Conservation (phyloP, 2,797 vertebrate species). For the Myripristis jacobus region DNA sequence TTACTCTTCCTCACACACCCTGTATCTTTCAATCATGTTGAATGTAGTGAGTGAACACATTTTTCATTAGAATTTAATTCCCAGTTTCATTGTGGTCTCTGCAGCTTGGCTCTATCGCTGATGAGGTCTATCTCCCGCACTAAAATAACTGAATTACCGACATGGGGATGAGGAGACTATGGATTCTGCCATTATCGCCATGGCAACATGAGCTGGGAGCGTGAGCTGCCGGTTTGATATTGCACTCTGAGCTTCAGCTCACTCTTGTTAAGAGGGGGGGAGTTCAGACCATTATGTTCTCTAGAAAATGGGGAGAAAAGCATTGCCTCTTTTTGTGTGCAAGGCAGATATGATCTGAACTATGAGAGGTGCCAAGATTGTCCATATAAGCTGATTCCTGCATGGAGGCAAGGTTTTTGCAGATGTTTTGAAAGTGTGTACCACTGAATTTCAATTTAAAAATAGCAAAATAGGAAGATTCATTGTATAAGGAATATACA, state of each 20-base stretch:
- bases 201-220: constrained; percentile 75
- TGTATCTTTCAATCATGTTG: constrained; percentile 64
- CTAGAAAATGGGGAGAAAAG: constrained; percentile 47
- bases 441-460: background rate
- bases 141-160: constrained; percentile 74
- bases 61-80: constrained; percentile 67
- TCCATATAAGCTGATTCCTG: constrained; percentile 40
- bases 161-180: constrained; percentile 57
- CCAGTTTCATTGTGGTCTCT: constrained; percentile 62
- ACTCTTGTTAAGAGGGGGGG: constrained; percentile 62
- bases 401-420: constrained; percentile 3
- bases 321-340: constrained; percentile 24
- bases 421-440: constrained; percentile 1
- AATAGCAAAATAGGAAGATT: constrained; percentile 8
- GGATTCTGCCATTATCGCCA: constrained; percentile 75
- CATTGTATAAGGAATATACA: background rate
- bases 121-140: constrained; percentile 53
- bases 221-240: constrained; percentile 62
- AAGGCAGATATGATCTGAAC: constrained; percentile 54
- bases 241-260: constrained; percentile 61
- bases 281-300: constrained; percentile 67
- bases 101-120: constrained; percentile 48
- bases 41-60: constrained; percentile 52
- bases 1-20: constrained; percentile 36
- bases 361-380: constrained; percentile 36